Evolutionary conservation across 2,797 vertebrate species (phyloP).

Genomic region (Pygocentrus nattereri): DNA sequence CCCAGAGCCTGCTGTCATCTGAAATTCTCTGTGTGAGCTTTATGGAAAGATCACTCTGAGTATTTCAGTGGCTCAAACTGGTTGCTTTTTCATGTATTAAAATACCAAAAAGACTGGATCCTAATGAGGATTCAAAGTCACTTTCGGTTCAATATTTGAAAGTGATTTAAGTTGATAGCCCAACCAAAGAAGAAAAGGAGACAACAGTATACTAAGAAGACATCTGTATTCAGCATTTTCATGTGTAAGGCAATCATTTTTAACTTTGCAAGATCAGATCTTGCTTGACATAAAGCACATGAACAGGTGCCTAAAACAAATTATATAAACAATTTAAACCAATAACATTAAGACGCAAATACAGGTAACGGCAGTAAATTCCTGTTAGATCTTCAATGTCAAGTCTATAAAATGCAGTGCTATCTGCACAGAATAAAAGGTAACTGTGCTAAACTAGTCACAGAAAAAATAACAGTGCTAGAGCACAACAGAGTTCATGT

Average conservation of each 20-base stretch:
- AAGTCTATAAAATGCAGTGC: neutral
- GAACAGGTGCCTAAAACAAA: neutral
- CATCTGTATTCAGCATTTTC: neutral
- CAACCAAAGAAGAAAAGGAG: neutral
- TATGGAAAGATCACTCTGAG: conserved; percentile 1
- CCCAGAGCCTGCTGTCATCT: neutral
- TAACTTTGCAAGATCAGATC: neutral
- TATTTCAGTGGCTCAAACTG: neutral
- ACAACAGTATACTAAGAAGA: conserved; percentile 6
- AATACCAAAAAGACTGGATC: conserved; percentile 4
- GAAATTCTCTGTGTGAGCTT: conserved; percentile 28
- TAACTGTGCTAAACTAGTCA: neutral
- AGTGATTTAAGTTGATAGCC: neutral
- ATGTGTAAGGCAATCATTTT: neutral
- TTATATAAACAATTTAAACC: neutral
- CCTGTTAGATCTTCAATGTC: neutral
- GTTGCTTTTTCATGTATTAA: conserved; percentile 1
- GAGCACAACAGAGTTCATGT: neutral
- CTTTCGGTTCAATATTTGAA: neutral
- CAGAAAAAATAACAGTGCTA: neutral
- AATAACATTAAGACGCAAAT: neutral
- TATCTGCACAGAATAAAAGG: neutral
- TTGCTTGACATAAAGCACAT: neutral
- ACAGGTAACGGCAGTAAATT: neutral
- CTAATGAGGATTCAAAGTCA: neutral